These are phyloP conservation scores for Seriola rivoliana DNA, from an alignment of 2,113 vertebrate genomes.

Conservation along the genomic window DNA sequence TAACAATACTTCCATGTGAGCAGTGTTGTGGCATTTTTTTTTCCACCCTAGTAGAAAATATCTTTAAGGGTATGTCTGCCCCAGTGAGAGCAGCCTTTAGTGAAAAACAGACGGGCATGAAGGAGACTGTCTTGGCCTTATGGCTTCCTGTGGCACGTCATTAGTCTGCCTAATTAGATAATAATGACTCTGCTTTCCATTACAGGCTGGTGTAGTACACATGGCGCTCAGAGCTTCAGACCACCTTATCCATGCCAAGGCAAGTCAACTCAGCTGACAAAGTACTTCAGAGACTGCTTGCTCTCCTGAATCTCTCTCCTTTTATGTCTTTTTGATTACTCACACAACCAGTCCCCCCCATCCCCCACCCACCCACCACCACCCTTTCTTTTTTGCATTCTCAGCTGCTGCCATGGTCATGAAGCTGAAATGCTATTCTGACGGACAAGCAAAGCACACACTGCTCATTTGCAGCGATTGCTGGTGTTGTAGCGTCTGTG, in stretches of 20 bases:
- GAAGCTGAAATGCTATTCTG: slow-evolving; percentile 17
- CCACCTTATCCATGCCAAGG: slow-evolving; percentile 65
- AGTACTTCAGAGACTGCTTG: slow-evolving; percentile 45
- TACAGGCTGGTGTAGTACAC: slow-evolving; percentile 66
- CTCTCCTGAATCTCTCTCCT: slow-evolving; percentile 34
- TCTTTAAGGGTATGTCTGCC: slow-evolving; percentile 11
- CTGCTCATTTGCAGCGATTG: slow-evolving; percentile 33
- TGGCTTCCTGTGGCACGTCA: slow-evolving; percentile 76
- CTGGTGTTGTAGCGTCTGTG: slow-evolving; percentile 10
- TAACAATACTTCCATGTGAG: background rate
- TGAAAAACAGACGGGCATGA: slow-evolving; percentile 63
- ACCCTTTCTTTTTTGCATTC: background rate
- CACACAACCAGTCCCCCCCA: slow-evolving; percentile 3
- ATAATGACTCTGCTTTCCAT: slow-evolving; percentile 85
- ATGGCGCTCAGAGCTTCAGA: slow-evolving; percentile 54
- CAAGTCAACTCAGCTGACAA: slow-evolving; percentile 71
- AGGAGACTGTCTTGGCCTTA: slow-evolving; percentile 74
- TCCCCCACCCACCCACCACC: too few relatives aligned
- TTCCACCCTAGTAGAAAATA: slow-evolving; percentile 7
- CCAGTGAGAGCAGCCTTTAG: slow-evolving; percentile 34
- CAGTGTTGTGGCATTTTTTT: background rate
- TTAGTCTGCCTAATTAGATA: slow-evolving; percentile 85
- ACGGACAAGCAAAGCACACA: slow-evolving; percentile 8
- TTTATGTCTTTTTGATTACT: slow-evolving; percentile 54
- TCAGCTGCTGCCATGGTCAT: slow-evolving; percentile 35